Conservation (phyloP, 92 coral and sea anemone species). For the Umimayanthus kanabou region DNA sequence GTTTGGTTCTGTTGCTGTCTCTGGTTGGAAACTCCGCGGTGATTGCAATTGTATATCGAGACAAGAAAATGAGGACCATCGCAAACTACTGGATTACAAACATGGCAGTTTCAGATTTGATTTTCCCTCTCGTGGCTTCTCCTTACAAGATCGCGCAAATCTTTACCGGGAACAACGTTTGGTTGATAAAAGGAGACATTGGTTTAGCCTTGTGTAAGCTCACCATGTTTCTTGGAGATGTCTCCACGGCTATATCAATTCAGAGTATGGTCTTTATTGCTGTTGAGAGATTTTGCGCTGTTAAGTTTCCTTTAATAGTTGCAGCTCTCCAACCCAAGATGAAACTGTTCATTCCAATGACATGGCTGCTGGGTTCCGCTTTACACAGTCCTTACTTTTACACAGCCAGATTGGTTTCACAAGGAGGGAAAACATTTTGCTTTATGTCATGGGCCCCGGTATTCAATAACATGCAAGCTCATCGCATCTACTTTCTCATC, state of each 20-base stretch:
- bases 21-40: conserved; percentile 45
- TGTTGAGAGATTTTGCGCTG: conserved; percentile 60
- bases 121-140: conserved; percentile 52
- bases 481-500: conserved; percentile 42
- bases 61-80: conserved; percentile 55
- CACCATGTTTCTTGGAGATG: conserved; percentile 51
- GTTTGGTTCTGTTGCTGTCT: conserved; percentile 48
- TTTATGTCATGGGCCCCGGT: conserved; percentile 42
- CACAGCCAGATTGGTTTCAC: conserved; percentile 33
- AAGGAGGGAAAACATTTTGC: conserved; percentile 32
- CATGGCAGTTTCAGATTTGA: conserved; percentile 61
- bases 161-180: conserved; percentile 37
- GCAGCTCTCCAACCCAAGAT: conserved; percentile 46
- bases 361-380: conserved; percentile 45
- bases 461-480: background rate
- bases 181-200: conserved; percentile 43
- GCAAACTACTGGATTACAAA: conserved; percentile 60
- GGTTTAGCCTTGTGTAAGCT: conserved; percentile 55
- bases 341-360: conserved; percentile 48
- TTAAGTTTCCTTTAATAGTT: conserved; percentile 52
- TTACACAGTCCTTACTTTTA: conserved; percentile 52
- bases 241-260: conserved; percentile 59
- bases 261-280: conserved; percentile 57
- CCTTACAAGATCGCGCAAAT: conserved; percentile 54
- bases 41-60: conserved; percentile 46